These are phyloP conservation scores for Gallinago solitaria DNA, from an alignment of 2,797 vertebrate genomes.

Conservation along the genomic window DNA sequence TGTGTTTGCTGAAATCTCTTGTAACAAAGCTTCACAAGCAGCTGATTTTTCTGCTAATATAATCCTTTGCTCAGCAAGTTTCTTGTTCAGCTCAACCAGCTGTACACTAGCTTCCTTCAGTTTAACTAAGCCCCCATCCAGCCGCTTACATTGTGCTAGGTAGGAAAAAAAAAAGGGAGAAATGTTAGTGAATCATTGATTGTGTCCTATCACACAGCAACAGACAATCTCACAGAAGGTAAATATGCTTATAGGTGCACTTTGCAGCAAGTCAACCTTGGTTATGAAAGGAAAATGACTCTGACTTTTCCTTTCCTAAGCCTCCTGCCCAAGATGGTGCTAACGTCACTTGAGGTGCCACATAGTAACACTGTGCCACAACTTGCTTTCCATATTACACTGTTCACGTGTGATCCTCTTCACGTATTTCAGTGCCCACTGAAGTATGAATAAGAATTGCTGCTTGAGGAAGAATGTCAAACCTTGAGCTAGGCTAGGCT, in stretches of 20 bases:
- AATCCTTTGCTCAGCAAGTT: constrained; percentile 92
- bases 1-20: constrained; percentile 88
- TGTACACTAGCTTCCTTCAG: constrained; percentile 91
- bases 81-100: constrained; percentile 88
- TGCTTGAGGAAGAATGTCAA: neutral
- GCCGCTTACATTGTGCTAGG: constrained; percentile 88
- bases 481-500: neutral
- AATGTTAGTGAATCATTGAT: neutral
- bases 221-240: neutral
- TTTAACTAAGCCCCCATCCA: constrained; percentile 93
- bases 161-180: neutral
- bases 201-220: neutral
- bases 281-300: neutral
- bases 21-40: constrained; percentile 87
- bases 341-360: neutral
- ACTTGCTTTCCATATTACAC: neutral
- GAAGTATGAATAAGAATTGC: neutral
- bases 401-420: neutral
- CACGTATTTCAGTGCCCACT: neutral
- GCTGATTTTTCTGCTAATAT: constrained; percentile 90
- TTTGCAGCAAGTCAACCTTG: neutral
- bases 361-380: neutral
- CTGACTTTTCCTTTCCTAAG: neutral
- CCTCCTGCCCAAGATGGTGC: neutral
- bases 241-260: neutral